Evolutionary conservation across 2,888 invertebrate genomes (phyloP).

Genomic region (Tanypteryx hageni): DNA sequence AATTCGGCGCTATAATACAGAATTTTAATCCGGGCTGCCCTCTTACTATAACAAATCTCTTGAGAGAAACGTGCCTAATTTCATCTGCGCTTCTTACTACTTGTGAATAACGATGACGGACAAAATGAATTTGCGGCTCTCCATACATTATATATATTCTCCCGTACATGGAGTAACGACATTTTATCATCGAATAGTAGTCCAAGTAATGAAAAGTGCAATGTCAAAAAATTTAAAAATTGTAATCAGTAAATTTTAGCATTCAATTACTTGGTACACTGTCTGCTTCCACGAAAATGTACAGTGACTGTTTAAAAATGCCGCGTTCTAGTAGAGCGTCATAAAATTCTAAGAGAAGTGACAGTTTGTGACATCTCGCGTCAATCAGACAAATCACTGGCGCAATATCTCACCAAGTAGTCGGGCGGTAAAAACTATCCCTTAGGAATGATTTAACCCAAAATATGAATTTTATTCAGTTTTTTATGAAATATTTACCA

Average conservation of each 20-base stretch:
- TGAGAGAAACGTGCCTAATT: too few relatives aligned
- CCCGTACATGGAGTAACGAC: too few relatives aligned
- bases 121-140: too few relatives aligned
- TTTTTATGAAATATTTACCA: not conserved
- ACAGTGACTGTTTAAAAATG: not conserved
- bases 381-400: not conserved
- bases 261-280: not conserved
- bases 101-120: too few relatives aligned
- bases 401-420: not conserved
- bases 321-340: not conserved
- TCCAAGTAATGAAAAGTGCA: too few relatives aligned
- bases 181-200: too few relatives aligned
- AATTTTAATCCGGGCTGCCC: too few relatives aligned
- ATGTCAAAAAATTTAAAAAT: not conserved
- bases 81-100: too few relatives aligned
- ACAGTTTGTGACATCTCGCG: constrained; percentile 31
- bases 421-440: not conserved
- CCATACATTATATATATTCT: too few relatives aligned
- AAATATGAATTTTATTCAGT: not conserved
- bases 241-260: not conserved
- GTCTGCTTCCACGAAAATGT: not conserved
- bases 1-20: too few relatives aligned
- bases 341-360: not conserved
- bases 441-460: not conserved
- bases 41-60: too few relatives aligned